Base-by-base conservation (phyloP, 2,888 invertebrate species). In the Acleris literana region DNA sequence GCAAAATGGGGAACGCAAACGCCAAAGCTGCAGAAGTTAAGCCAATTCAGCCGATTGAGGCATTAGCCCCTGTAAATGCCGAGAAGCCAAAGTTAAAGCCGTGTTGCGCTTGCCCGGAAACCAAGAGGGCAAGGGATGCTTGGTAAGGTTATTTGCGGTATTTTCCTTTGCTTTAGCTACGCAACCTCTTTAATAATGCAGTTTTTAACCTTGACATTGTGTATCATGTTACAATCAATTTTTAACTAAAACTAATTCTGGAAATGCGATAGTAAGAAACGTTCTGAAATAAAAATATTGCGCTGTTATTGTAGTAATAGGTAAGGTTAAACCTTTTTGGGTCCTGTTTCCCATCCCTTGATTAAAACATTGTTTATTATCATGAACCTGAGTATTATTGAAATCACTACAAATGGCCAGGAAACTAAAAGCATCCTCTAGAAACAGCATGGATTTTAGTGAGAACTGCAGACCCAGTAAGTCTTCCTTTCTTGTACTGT, bases 101-200 rank as follows among this genome's bases (percentile, higher is more conserved):
- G 4, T 99, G 99, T 81, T 99, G 99, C 93, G 99, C 99, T 4
- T 99, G 99, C 87, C 99, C 99, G 0, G 99, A 99, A 91, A 99
- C 99, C 0, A 99, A 98, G 87, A 95, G 94, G 88, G 95, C 91
- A 43, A 93, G 99, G 79, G 99, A 99, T 93, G 95, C 95, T 72
- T 99, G 99, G 98, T 98, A 93, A 93, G 90, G 87, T 87, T 89
- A 88, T 79, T 71, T 76, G 64, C 20, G 18, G 44, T 71, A 68
- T 75, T 69, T 71, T 71, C 63, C 64, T 70, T 70, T 64, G 17
- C 17, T 70, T 72, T 75, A 75, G 76, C 95, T 77, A 93, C 97
- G 97, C 86, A 97, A 86, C 72, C 25, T 9, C 7, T 3, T 43
- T 54, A 51, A 51, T 29, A 43, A 44, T 5, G n/a, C n/a, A 39